These are phyloP conservation scores for Lanius collurio DNA, from an alignment of 2,113 vertebrate genomes.

Conservation along the genomic window DNA sequence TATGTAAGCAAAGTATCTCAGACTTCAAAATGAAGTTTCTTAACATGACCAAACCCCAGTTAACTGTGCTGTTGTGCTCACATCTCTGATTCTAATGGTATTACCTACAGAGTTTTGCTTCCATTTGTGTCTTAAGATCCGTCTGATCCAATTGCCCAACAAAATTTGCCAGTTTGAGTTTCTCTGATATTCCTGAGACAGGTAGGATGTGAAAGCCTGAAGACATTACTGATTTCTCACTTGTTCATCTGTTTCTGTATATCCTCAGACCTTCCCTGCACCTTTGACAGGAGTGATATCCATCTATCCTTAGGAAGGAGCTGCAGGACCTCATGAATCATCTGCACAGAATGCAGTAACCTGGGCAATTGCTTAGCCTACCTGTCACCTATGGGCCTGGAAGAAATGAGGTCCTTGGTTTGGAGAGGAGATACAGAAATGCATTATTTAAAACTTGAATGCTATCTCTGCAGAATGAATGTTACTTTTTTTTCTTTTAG, in stretches of 20 bases:
- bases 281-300: not conserved
- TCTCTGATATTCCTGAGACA: not conserved
- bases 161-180: not conserved
- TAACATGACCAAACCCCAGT: not conserved
- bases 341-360: not conserved
- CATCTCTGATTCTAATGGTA: not conserved
- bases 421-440: not conserved
- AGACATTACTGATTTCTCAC: not conserved
- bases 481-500: not conserved
- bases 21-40: not conserved
- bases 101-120: not conserved
- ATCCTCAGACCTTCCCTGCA: not conserved
- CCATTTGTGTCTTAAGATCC: not conserved
- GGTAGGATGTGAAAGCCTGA: not conserved
- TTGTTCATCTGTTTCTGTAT: not conserved
- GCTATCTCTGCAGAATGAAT: not conserved
- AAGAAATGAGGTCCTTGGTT: not conserved
- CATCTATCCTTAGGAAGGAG: not conserved
- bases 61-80: not conserved
- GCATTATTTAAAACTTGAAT: constrained; percentile 33
- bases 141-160: not conserved
- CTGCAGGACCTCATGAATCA: not conserved
- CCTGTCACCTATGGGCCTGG: not conserved
- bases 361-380: not conserved
- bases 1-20: not conserved